A percentile compares a stretch with the other conserved stretches of the same genome.
phyloP scores from a whole-genome alignment of 2,797 vertebrate genomes.

The Pseudochirops cupreus region DNA sequence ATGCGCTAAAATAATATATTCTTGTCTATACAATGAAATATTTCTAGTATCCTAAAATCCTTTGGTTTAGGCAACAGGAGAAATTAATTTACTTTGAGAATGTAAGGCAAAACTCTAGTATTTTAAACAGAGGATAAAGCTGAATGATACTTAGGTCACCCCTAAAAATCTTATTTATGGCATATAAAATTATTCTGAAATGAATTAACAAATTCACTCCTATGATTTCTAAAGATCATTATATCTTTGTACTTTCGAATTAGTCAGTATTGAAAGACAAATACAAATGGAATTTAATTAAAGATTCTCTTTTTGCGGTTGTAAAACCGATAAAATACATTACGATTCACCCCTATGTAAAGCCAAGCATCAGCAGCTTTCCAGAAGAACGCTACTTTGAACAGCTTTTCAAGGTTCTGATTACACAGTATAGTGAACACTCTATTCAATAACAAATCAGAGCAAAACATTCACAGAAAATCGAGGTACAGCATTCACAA shows the following conservation, averaged over 20 bases:
- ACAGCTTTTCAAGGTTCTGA: no score
- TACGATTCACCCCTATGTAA: neutral
- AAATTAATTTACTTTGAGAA: slow-evolving; percentile 60
- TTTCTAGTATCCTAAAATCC: slow-evolving; percentile 61
- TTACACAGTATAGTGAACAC: no score
- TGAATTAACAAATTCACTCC: neutral
- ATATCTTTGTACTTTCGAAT: neutral
- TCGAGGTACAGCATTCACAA: no score
- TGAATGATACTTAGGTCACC: neutral
- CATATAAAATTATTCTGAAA: neutral
- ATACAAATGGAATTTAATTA: neutral
- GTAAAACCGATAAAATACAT: neutral
- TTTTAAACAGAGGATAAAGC: slow-evolving; percentile 7
- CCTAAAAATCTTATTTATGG: neutral
- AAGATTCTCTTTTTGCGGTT: neutral
- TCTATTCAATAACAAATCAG: no score
- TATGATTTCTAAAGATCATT: neutral
- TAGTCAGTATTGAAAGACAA: neutral
- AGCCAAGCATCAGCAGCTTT: no score
- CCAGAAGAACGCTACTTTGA: no score
- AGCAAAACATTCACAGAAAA: no score
- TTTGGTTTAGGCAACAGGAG: slow-evolving; percentile 57
- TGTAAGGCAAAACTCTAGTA: slow-evolving; percentile 55
- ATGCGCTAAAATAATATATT: slow-evolving; percentile 66
- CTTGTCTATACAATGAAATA: slow-evolving; percentile 67